Evolutionary conservation across 2,113 vertebrate species (phyloP).

Genomic region (Megaptera novaeangliae): DNA sequence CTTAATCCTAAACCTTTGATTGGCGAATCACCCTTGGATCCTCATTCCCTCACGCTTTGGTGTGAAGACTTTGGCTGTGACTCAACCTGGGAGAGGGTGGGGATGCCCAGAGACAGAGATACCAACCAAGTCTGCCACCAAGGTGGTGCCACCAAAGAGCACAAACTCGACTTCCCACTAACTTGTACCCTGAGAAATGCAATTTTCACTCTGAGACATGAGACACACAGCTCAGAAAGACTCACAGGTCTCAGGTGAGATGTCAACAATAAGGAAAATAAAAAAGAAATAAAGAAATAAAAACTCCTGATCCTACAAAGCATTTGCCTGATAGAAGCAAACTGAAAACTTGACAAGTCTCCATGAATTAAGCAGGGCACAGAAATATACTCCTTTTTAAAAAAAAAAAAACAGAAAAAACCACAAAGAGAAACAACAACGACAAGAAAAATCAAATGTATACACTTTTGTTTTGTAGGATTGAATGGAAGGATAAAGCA

Average conservation of each 20-base stretch:
- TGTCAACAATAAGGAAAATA: constrained; percentile 11
- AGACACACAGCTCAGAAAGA: constrained; percentile 29
- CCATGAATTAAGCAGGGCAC: background rate
- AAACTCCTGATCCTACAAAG: background rate
- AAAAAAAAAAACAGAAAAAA: background rate
- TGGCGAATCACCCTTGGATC: background rate
- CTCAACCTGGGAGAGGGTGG: background rate
- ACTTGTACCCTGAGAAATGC: constrained; percentile 42
- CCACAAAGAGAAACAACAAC: background rate
- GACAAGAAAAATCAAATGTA: background rate
- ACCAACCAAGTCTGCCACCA: background rate
- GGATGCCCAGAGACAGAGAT: background rate
- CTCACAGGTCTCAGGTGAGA: background rate
- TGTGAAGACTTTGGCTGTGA: background rate
- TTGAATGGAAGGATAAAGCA: background rate
- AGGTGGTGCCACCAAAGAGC: background rate
- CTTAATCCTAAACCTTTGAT: background rate
- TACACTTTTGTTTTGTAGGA: background rate
- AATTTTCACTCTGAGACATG: constrained; percentile 55
- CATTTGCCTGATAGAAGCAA: background rate
- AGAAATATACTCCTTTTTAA: background rate
- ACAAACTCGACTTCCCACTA: background rate
- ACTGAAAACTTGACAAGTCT: background rate
- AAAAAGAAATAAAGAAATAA: background rate
- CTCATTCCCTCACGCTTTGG: background rate